These are phyloP conservation scores for Kradibia gibbosae DNA, from an alignment of 1,140 invertebrate genomes.

Conservation along the genomic window DNA sequence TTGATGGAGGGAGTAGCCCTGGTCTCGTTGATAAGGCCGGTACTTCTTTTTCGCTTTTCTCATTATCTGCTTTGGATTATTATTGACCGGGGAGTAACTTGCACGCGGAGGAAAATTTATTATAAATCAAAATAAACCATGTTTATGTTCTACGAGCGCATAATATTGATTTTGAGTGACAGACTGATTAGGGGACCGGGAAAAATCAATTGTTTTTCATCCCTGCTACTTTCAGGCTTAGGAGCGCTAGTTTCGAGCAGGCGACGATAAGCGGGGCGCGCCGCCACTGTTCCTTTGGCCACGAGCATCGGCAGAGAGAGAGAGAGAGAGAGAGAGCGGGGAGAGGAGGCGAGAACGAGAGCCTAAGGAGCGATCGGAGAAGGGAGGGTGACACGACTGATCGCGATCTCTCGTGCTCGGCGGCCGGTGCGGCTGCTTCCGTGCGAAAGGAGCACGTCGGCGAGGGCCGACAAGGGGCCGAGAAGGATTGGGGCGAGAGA, in stretches of 20 bases:
- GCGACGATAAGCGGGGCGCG: not conserved
- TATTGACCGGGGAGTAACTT: not conserved
- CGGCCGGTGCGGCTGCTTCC: not conserved
- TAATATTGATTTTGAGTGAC: not conserved
- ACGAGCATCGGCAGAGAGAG: not conserved
- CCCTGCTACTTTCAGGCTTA: conserved; percentile 1
- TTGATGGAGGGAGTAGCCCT: conserved; percentile 55
- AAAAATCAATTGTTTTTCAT: conserved; percentile 13
- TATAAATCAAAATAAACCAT: not conserved
- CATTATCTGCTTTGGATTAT: not conserved
- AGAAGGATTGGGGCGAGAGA: conserved; percentile 58
- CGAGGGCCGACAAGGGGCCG: conserved; percentile 53
- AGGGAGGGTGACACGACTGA: not conserved
- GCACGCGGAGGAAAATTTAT: not conserved
- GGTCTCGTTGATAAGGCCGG: too few relatives aligned
- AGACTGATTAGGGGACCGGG: not conserved
- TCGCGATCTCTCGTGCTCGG: not conserved
- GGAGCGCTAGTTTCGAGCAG: too few relatives aligned
- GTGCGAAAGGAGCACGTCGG: conserved; percentile 38
- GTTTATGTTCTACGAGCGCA: not conserved
- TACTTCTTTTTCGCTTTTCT: not conserved
- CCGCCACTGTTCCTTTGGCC: not conserved
- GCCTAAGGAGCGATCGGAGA: not conserved
- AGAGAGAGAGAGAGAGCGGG: too few relatives aligned
- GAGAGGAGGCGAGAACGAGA: too few relatives aligned